Percentiles rank a stretch among this genome's conserved stretches.
Evolutionary conservation across 2,888 invertebrate genomes (phyloP).

Genomic region (Drosophila silvestris): DNA sequence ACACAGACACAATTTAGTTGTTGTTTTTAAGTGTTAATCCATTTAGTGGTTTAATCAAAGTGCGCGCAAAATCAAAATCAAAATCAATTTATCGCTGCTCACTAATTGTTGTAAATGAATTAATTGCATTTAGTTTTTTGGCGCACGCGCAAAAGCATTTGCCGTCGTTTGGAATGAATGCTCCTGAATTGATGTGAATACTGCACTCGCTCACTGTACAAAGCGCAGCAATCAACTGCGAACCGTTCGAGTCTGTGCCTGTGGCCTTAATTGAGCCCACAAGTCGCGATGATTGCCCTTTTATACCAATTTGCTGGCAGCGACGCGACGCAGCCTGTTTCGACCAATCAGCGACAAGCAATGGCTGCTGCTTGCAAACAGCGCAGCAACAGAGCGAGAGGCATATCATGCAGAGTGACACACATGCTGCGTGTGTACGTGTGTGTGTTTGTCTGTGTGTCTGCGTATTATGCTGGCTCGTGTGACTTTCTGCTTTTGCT

Average conservation of each 20-base stretch:
- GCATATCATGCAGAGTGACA: constrained; percentile 16
- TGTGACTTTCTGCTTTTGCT: constrained; percentile 61
- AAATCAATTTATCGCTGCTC: constrained; percentile 73
- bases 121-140: constrained; percentile 80
- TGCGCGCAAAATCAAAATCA: constrained; percentile 71
- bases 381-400: constrained; percentile 28
- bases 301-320: constrained; percentile 83
- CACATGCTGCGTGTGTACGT: constrained; percentile 8
- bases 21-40: constrained; percentile 83
- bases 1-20: constrained; percentile 15
- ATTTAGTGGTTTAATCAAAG: constrained; percentile 71
- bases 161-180: constrained; percentile 14
- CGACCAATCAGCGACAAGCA: constrained; percentile 83
- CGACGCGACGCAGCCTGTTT: constrained; percentile 40
- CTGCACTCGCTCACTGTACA: constrained; percentile 15
- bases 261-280: constrained; percentile 85
- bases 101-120: constrained; percentile 82
- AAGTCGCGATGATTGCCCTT: constrained; percentile 89
- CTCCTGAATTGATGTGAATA: constrained; percentile 30
- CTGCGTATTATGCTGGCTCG: constrained; percentile 60
- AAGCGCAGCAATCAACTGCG: constrained; percentile 55
- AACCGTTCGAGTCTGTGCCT: constrained; percentile 82
- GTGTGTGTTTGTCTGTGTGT: constrained; percentile 3
- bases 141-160: constrained; percentile 57
- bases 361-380: constrained; percentile 69